Evolutionary conservation across 1,140 invertebrate species (phyloP).

Genomic region (Megathymus violae): DNA sequence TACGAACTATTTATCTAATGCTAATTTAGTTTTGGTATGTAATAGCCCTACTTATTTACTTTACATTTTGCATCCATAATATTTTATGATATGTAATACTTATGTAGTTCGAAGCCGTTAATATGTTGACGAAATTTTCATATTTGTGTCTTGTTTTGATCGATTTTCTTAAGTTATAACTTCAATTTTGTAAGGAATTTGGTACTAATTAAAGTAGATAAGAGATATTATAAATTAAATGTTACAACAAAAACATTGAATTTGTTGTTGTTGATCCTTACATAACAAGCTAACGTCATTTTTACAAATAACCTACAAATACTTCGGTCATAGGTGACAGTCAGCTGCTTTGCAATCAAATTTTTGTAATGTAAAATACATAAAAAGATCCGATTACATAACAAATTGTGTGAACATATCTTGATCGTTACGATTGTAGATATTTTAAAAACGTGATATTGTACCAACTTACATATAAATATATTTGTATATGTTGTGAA

Average conservation of each 20-base stretch:
- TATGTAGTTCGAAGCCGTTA: neutral
- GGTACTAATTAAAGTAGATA: neutral
- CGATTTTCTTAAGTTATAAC: neutral
- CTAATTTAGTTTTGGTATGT: conserved; percentile 75
- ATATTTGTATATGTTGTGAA: too few relatives aligned
- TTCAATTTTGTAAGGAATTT: neutral
- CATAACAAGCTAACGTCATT: conserved; percentile 76
- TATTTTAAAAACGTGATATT: too few relatives aligned
- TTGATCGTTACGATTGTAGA: too few relatives aligned
- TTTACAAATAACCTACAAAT: conserved; percentile 66
- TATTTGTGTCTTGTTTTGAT: conserved; percentile 19
- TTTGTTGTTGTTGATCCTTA: conserved; percentile 71
- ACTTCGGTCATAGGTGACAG: conserved; percentile 32
- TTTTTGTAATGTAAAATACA: conserved; percentile 10
- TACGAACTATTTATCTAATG: conserved; percentile 70
- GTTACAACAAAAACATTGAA: conserved; percentile 41
- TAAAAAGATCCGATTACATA: conserved; percentile 9
- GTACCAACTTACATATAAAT: too few relatives aligned
- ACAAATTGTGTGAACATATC: too few relatives aligned
- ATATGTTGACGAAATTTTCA: conserved; percentile 2
- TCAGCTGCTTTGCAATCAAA: conserved; percentile 35
- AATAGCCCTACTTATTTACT: conserved; percentile 13
- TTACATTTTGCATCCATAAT: conserved; percentile 13
- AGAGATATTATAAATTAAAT: neutral
- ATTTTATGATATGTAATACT: conserved; percentile 15